Conservation (phyloP, 1,140 invertebrate species). For the Meloidogyne floridensis region DNA sequence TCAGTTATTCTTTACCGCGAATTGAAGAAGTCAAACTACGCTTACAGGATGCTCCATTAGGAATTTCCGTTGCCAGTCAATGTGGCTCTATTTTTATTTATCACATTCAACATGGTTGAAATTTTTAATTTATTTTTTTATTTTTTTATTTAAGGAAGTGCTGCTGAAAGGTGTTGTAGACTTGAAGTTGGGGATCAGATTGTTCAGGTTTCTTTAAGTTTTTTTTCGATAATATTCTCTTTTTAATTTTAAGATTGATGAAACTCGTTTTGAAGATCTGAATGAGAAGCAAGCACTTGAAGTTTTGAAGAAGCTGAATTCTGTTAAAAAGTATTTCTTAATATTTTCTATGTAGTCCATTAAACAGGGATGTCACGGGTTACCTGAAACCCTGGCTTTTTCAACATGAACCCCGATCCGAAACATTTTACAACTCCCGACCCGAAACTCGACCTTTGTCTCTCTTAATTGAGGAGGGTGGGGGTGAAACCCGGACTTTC, state of each 20-base stretch:
- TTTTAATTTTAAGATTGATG: slow-evolving; percentile 69
- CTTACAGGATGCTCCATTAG: slow-evolving; percentile 49
- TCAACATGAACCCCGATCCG: too few species aligned
- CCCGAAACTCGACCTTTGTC: too few species aligned
- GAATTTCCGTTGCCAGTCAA: slow-evolving; percentile 54
- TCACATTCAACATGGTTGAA: slow-evolving; percentile 45
- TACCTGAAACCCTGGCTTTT: too few species aligned
- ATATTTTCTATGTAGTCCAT: neutral
- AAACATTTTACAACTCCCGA: too few species aligned
- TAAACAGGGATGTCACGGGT: too few species aligned
- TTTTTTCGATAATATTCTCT: neutral
- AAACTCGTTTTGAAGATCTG: slow-evolving; percentile 62
- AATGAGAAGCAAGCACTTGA: slow-evolving; percentile 63
- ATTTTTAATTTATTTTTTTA: neutral
- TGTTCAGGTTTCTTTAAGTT: slow-evolving; percentile 75
- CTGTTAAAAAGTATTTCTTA: slow-evolving; percentile 41
- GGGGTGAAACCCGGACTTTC: too few species aligned
- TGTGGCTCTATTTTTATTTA: slow-evolving; percentile 62
- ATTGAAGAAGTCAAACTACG: slow-evolving; percentile 52
- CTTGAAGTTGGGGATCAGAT: slow-evolving; percentile 80
- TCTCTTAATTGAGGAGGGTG: too few species aligned
- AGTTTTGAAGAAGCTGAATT: slow-evolving; percentile 39
- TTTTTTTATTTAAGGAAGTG: slow-evolving; percentile 34
- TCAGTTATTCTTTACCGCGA: slow-evolving; percentile 51
- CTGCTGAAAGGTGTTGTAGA: slow-evolving; percentile 36